Conservation (phyloP, 2,888 invertebrate species). For the Leucania comma region DNA sequence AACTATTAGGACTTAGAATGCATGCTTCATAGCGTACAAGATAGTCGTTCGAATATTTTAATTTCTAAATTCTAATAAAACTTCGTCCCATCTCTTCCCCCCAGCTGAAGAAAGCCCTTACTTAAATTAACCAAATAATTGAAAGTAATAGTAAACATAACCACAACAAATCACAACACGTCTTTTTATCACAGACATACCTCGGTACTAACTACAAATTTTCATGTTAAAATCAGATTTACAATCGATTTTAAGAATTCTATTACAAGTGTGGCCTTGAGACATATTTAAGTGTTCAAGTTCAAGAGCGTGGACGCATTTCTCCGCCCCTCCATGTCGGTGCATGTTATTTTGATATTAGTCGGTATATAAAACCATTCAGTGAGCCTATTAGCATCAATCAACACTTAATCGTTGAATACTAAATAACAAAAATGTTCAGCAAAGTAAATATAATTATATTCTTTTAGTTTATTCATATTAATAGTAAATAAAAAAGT, state of each 20-base stretch:
- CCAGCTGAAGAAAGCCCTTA: background rate
- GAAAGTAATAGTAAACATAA: background rate
- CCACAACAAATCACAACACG: background rate
- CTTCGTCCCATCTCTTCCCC: too few species aligned
- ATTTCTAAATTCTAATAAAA: too few species aligned
- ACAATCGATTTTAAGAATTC: background rate
- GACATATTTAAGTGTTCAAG: slow-evolving; percentile 49
- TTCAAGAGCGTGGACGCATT: slow-evolving; percentile 59
- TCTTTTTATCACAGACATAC: background rate
- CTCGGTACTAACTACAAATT: background rate
- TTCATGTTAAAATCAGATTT: slow-evolving; percentile 1
- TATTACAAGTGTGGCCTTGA: slow-evolving; percentile 42
- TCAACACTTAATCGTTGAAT: slow-evolving; percentile 62
- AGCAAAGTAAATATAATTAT: slow-evolving; percentile 66
- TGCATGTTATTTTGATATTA: slow-evolving; percentile 26
- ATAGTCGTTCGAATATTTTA: too few species aligned
- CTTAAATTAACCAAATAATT: background rate
- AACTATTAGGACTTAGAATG: too few species aligned
- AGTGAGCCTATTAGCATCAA: slow-evolving; percentile 65
- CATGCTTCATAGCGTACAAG: too few species aligned
- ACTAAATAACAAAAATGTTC: slow-evolving; percentile 68
- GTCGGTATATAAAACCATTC: slow-evolving; percentile 67
- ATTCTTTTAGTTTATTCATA: background rate
- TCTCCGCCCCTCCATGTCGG: slow-evolving; percentile 65
- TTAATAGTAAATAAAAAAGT: background rate